Percentiles rank a stretch among this genome's conserved stretches.
phyloP scores from a whole-genome alignment of 2,888 invertebrate species.

The Drosophila melanosoma region DNA sequence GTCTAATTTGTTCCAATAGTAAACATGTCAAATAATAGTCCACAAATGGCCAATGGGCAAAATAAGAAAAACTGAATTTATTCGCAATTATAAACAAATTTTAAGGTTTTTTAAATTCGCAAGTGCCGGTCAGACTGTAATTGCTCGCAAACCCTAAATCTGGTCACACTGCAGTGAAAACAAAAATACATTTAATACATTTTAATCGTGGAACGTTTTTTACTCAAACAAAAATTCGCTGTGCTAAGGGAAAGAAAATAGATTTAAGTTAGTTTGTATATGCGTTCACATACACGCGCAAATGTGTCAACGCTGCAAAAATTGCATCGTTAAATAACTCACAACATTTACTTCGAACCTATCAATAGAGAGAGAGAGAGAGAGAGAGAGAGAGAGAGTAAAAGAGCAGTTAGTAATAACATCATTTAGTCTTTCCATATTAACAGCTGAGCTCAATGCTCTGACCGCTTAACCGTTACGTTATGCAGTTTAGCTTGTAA shows the following conservation, averaged over 20 bases:
- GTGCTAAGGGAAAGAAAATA: conserved; percentile 48
- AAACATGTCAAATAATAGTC: conserved; percentile 65
- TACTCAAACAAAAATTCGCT: conserved; percentile 57
- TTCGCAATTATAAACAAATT: not conserved
- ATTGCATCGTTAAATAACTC: too few species aligned
- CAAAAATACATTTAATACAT: conserved; percentile 42
- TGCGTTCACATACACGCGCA: not conserved
- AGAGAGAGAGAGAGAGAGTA: too few species aligned
- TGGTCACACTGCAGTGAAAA: conserved; percentile 20
- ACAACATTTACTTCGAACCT: too few species aligned
- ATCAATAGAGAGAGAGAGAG: too few species aligned
- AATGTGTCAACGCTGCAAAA: too few species aligned
- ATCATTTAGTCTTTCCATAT: too few species aligned
- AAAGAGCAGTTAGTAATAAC: too few species aligned
- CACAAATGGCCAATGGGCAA: conserved; percentile 41
- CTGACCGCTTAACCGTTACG: too few species aligned
- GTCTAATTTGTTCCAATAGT: conserved; percentile 12
- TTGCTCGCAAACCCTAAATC: not conserved
- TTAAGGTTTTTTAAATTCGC: not conserved
- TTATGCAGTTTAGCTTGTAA: too few species aligned
- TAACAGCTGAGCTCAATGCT: too few species aligned
- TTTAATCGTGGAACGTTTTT: conserved; percentile 44
- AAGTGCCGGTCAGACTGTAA: not conserved
- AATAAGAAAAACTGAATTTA: conserved; percentile 10
- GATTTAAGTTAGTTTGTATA: not conserved